Evolutionary conservation across 2,113 vertebrate genomes (phyloP), one percentile per base, ranked within the genome.

Genomic region (Octodon degus): DNA sequence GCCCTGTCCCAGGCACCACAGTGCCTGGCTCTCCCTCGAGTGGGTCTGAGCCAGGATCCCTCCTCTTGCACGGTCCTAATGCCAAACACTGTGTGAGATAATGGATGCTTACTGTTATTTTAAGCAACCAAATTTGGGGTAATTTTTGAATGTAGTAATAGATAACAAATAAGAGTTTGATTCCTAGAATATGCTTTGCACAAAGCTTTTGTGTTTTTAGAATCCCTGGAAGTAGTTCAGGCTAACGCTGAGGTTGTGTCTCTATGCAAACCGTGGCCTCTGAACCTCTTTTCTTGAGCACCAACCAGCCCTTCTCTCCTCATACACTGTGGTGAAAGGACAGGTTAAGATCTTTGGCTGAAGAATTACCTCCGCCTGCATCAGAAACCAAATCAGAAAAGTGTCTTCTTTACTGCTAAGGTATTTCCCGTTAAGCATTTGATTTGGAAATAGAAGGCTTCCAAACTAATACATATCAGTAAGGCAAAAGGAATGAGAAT

Each of bases 391-490:
- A 76, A 88, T 92, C 0, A 50, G 55, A 80, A 90, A 72, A 67
- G 34, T 79, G 24, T 88, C 55, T 79, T 74, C 67, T 79, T 90
- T 77, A 87, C 58, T 96, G 34, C 17, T 77, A 94, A 83, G 14
- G 87, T 34, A 24, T 74, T 63, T 84, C 7, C 32, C 32, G 58
- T 77, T 85, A 77, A 91, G 40, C 2, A 60, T 25, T 19, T 12
- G 3, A 11, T 91, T 93, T 89, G 50, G 40, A 72, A 92, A 80
- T 1, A 70, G 5, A 92, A 86, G 9, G 5, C 24, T 89, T 89
- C 24, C 80, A 87, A 90, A 68, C 7, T 55, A 47, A 53, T 30
- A 10, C 22, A 80, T 24, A 58, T 43, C 1, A 53, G 24, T 72
- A 82, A 82, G 86, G 34, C 53, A 74, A 91, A 47, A 63, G 5